Percentiles rank a stretch among this genome's conserved stretches.
Conservation (phyloP, 2,797 vertebrate species). For the Peromyscus nudipes region DNA sequence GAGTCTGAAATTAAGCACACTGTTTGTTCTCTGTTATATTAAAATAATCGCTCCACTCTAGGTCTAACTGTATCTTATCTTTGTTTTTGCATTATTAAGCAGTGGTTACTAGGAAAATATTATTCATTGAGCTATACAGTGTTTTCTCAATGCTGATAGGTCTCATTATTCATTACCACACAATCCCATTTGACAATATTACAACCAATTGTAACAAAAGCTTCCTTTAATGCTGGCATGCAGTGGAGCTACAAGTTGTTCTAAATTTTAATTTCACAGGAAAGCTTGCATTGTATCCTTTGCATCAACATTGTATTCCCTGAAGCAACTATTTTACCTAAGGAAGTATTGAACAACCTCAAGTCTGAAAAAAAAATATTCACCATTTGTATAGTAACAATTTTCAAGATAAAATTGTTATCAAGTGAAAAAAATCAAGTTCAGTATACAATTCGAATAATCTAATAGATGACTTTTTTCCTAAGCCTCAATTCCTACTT, state of each 20-base stretch:
- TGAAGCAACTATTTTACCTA: background rate
- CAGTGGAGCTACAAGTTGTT: background rate
- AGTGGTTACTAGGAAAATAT: background rate
- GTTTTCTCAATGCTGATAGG: background rate
- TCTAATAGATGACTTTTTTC: background rate
- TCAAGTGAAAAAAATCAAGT: too few relatives aligned
- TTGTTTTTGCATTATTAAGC: background rate
- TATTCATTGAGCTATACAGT: background rate
- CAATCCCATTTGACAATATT: background rate
- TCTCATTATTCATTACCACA: background rate
- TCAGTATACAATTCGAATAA: background rate
- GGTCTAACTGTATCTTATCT: background rate
- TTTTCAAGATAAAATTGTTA: background rate
- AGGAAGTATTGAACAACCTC: background rate
- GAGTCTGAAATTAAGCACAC: background rate
- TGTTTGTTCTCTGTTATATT: too few relatives aligned
- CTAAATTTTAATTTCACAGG: background rate
- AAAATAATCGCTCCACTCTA: background rate
- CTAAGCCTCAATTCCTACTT: background rate
- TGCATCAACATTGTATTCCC: background rate
- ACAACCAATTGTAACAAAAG: background rate
- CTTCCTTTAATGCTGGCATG: background rate
- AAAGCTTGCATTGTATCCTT: background rate
- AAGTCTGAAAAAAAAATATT: background rate
- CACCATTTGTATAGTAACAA: background rate